phyloP scores from a whole-genome alignment of 1,140 invertebrate genomes.

The Delia radicum region DNA sequence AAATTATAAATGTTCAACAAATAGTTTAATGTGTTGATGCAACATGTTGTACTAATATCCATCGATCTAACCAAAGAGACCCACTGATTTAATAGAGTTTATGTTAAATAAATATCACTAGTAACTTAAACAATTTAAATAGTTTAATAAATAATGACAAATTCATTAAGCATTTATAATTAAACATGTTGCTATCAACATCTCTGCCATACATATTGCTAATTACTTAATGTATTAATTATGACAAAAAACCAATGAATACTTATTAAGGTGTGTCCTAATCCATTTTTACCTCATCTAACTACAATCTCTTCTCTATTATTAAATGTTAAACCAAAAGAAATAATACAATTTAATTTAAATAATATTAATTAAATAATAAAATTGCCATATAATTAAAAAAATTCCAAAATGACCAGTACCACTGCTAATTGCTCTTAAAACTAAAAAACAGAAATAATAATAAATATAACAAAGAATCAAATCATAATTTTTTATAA shows the following conservation, averaged over 20 bases:
- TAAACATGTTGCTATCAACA: no score
- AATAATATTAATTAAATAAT: background rate
- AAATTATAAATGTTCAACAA: no score
- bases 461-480: background rate
- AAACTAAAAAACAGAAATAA: background rate
- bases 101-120: no score
- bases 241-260: no score
- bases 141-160: background rate
- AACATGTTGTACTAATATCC: background rate
- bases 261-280: background rate
- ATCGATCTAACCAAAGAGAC: background rate
- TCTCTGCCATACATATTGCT: no score
- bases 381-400: background rate
- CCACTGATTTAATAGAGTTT: no score
- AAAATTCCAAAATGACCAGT: background rate
- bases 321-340: background rate
- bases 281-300: background rate
- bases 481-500: background rate
- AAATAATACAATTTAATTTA: background rate
- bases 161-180: background rate
- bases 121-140: no score
- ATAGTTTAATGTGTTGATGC: no score
- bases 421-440: background rate
- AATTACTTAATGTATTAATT: no score
- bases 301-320: background rate